Evolutionary conservation across 2,888 invertebrate genomes (phyloP), one percentile per base, ranked within the genome.

Genomic region (Drosophila parthenogenetica): DNA sequence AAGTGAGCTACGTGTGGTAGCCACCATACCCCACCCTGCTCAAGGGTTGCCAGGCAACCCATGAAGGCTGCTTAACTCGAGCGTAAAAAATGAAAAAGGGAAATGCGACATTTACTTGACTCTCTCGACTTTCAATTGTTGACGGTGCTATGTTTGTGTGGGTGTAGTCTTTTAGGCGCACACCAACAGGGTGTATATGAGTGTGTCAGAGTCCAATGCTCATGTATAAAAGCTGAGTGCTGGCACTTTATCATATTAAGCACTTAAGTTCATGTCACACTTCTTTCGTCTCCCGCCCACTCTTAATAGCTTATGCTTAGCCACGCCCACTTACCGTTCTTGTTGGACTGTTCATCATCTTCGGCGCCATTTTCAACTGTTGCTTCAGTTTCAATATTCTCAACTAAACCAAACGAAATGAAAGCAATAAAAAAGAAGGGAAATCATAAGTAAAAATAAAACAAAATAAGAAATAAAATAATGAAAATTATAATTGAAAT

Each of bases 221-320:
- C 32, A 39, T 55, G 46, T 37, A 67, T 40, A 68, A 50, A 60
- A 39, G 64, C 73, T 77, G 81, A 81, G 81, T 85, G 80, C 76
- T 63, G 79, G 73, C 84, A 87, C 90, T 90, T 87, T 76, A 89
- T 89, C 90, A 90, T 90, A 85, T 87, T 86, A 89, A 85, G 84
- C 86, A 80, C 85, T 86, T 89, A 87, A 84, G 81, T 87, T 87
- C 72, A 75, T 72, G 83, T 80, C 82, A 73, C 69, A 76, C 35
- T 16, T 22, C n/a, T 35, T 19, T 35, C 35, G 13, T 13, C 35
- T 13, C 11, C 7, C 13, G 3, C 3, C 35, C 35, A 35, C 42
- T 32, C 17, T 10, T 32, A 11, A 16, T 53, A n/a, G 17, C n/a
- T 25, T 35, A 45, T 45, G 35, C 16, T 45, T 17, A 57, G 59